Base-by-base conservation (phyloP, 2,888 invertebrate species). In the Nasonia oneida region DNA sequence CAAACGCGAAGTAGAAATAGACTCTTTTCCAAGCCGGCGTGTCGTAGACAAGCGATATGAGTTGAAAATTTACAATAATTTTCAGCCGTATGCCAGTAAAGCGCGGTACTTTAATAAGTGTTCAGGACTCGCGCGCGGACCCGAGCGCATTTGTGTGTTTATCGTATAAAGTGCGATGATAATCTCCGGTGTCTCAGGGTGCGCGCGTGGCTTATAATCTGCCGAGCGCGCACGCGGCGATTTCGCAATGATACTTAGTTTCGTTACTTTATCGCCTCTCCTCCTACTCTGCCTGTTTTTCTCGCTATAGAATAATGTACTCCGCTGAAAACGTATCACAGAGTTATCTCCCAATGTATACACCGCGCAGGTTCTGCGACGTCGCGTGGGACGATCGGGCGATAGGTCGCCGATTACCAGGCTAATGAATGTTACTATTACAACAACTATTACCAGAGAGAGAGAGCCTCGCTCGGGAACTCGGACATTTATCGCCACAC, bases 181-280 rank as follows among this genome's bases (percentile, higher is more conserved):
- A 86, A 86, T 86, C 86, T 86, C 53, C 77, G 47, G 47, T 79
- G 81, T 73, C 81, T 77, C 86, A 61, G 37, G 10, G 23, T 23
- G 14, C 78, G 74, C 81, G 84, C 78, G 78, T 42, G 82, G 85
- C 87, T 85, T 85, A 83, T 85, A 87, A 85, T 87, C 85, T 85
- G 82, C 84, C 71, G 47, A 50, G 71, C 81, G 77, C 82, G 47
- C 79, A 5, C 82, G 47, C 79, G 23, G 84, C 85, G 86, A 87
- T 89, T 89, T 89, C 84, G 88, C 88, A 89, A 89, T 88, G 85
- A 88, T 89, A 89, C 89, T 89, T 88, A 88, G 89, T 89, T 89
- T 89, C 84, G 89, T 88, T 89, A 88, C 88, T 89, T 89, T 89
- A 89, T 89, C 89, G 89, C 80, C 75, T 86, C 81, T 67, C 75